Evolutionary conservation across 2,888 invertebrate species (phyloP), one percentile per base, ranked within the genome.

Genomic region (Drepana falcataria): DNA sequence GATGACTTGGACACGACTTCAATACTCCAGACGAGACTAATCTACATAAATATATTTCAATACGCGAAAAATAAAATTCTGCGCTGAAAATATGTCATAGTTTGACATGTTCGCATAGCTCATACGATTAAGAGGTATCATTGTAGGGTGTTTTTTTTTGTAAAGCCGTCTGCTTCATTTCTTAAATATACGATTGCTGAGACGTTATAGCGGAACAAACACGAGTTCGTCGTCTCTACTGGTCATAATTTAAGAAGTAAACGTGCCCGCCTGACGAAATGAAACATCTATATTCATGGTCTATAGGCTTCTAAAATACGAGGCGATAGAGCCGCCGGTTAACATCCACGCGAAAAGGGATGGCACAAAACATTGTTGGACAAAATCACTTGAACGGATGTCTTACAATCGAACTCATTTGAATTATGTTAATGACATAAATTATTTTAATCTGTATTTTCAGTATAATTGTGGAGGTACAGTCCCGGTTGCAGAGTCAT

Each of bases 201-300:
- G 55, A 61, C 55, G 57, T 57, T 51, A 35, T 51, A 52, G 53
- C 58, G 59, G 54, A 52, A 55, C 59, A 57, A 65, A 63, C 53
- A 59, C 53, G 58, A 62, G 58, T 66, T 66, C 64, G 59, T 59
- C 61, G 68, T 71, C 72, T 60, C 58, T 68, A 66, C 63, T 58
- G 69, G 65, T 65, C 69, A 71, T 78, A 79, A 73, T 75, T 82
- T 74, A 68, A 73, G 66, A 71, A 62, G 64, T 71, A 69, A 72
- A 71, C 64, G 63, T 67, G 68, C 64, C 53, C 65, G 59, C 61
- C 69, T 62, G 55, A 63, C 66, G 62, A 69, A 79, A 74, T 75
- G 70, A 63, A 73, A 70, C 77, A 81, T 81, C 65, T 77, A 73
- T 80, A 82, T 81, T 82, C 81, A 79, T 75, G 57, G 64, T 58